phyloP scores from a whole-genome alignment of 1,140 invertebrate species.

The Euura lappo region DNA sequence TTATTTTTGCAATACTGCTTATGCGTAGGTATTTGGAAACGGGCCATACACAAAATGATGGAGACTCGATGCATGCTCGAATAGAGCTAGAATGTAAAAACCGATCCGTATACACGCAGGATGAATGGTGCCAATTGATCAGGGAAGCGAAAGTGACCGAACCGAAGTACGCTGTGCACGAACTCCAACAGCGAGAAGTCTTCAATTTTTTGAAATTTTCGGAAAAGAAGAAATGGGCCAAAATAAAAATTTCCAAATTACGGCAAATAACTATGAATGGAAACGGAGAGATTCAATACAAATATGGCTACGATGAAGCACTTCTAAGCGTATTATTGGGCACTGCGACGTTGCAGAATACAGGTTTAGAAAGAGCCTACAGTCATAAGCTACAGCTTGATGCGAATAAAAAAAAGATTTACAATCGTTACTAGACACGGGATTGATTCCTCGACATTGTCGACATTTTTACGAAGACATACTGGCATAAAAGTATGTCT shows the following conservation, averaged over 20 bases:
- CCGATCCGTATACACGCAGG: too few species aligned
- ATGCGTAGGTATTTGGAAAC: background rate
- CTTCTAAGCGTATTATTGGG: too few species aligned
- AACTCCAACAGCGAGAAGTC: background rate
- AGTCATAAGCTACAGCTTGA: constrained; percentile 17
- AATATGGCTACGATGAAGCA: constrained; percentile 14
- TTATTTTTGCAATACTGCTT: background rate
- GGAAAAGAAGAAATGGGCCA: constrained; percentile 16
- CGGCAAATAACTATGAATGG: constrained; percentile 12
- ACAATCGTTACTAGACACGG: constrained; percentile 13
- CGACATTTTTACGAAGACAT: constrained; percentile 16
- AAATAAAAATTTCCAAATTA: constrained; percentile 18
- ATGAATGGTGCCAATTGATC: too few species aligned
- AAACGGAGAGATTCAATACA: constrained; percentile 11
- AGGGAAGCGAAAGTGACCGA: too few species aligned
- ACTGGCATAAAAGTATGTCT: constrained; percentile 4
- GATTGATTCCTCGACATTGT: constrained; percentile 17
- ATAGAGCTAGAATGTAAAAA: background rate
- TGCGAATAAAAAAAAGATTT: constrained; percentile 18
- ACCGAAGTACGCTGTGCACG: background rate
- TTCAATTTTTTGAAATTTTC: constrained; percentile 17
- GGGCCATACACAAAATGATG: background rate
- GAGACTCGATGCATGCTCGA: background rate
- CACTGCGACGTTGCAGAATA: constrained; percentile 9
- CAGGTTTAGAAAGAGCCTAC: constrained; percentile 12